phyloP scores from a whole-genome alignment of 2,797 vertebrate species.

The Hybognathus amarus region DNA sequence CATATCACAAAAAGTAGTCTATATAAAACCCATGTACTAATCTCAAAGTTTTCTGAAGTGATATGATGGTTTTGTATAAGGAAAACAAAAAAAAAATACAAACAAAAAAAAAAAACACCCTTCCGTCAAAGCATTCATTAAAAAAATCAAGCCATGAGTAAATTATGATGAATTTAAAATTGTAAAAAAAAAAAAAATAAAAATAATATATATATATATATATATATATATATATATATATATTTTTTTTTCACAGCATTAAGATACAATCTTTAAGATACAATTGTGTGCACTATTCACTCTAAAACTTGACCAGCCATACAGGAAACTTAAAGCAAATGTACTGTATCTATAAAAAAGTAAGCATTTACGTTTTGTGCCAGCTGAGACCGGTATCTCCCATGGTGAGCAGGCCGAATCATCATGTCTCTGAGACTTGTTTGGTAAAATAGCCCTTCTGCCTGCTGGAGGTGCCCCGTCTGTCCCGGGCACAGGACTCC shows the following conservation, averaged over 20 bases:
- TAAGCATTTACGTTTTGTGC: not conserved
- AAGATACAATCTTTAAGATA: not conserved
- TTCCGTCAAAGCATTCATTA: too few relatives aligned
- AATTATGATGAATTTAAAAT: not conserved
- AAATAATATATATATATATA: too few relatives aligned
- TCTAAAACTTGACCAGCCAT: not conserved
- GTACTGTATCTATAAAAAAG: not conserved
- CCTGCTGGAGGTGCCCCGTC: constrained; percentile 46
- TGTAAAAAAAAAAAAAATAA: too few relatives aligned
- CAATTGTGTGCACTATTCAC: not conserved
- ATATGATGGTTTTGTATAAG: not conserved
- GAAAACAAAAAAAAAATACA: not conserved
- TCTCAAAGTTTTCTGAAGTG: not conserved
- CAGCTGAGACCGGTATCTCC: constrained; percentile 28
- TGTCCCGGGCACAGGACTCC: constrained; percentile 39
- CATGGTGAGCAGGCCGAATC: constrained; percentile 2
- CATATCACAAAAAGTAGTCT: not conserved
- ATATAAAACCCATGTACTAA: not conserved
- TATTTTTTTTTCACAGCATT: not conserved
- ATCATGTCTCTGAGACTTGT: constrained; percentile 27
- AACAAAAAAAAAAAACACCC: too few relatives aligned
- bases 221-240: too few relatives aligned
- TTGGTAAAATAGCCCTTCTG: constrained; percentile 18
- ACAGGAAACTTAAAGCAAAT: not conserved
- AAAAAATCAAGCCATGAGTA: not conserved